Evolutionary conservation across 2,888 invertebrate genomes (phyloP), one percentile per base, ranked within the genome.

Genomic region (Salticus scenicus): DNA sequence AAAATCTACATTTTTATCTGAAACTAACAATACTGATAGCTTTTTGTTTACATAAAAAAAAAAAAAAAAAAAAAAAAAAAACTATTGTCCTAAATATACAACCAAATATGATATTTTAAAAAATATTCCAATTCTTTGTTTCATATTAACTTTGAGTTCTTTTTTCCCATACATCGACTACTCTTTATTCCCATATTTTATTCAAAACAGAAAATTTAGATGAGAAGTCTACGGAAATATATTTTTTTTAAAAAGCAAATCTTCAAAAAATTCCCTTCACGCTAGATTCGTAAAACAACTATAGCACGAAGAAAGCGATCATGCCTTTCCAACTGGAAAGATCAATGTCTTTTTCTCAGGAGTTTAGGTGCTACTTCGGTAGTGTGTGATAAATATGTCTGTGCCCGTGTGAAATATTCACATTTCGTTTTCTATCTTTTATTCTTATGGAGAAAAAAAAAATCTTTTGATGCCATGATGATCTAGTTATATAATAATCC

Each of bases 301-400:
- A 33, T 57, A 64, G 30, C 57, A 12, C 14, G 63, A 31, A 72
- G 33, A 41, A 64, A 74, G 24, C 28, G 20, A 27, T 74, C 63
- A 63, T 41, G 64, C 37, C 20, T 37, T 64, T 37, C 28, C 37
- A 28, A 64, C 27, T n/a, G 74, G 74, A 74, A 74, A 74, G 74
- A 74, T 57, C 74, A 74, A 74, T 74, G 74, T 31, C 64, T 64
- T 30, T 64, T 12, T 47, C n/a, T 71, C 71, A 24, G 27, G 12
- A 14, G 20, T 57, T 33, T 31, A 31, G 24, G n/a, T 10, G 57
- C 30, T 14, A 63, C 33, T 24, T 33, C 4, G 1, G 24, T 24
- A 37, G 27, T n/a, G n/a, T n/a, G n/a, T 73, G 51, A 63, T 57
- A 24, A 51, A 73, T 73, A 57, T 57, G 63, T 63, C 33, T 63